Percentiles rank a stretch among this genome's conserved stretches.
phyloP scores from a whole-genome alignment of 92 coral and sea anemone genomes.

The Zoanthus sociatus region DNA sequence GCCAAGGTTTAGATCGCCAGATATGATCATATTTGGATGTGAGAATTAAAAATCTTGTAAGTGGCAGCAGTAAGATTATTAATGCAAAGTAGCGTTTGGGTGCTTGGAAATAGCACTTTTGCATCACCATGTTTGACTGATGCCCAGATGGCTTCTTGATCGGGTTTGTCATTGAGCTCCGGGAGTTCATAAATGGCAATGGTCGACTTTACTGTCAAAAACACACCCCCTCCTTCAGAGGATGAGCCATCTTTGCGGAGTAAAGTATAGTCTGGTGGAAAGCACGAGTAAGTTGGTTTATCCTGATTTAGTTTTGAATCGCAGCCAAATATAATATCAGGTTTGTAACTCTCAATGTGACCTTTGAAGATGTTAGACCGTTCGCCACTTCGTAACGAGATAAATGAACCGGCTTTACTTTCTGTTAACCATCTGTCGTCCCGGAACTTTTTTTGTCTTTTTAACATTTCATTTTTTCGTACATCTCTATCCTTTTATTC shows the following conservation, averaged over 20 bases:
- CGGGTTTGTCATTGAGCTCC: conserved; percentile 27
- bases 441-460: too few species aligned
- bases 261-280: conserved; percentile 22
- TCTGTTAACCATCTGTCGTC: too few species aligned
- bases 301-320: conserved; percentile 40
- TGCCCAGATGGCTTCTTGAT: conserved; percentile 37
- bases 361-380: conserved; percentile 27
- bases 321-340: conserved; percentile 25
- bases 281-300: conserved; percentile 36
- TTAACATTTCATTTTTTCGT: too few species aligned
- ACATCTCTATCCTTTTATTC: too few species aligned
- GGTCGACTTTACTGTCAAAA: conserved; percentile 34
- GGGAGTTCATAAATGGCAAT: conserved; percentile 28
- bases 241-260: conserved; percentile 19
- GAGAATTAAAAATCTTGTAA: conserved; percentile 38
- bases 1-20: conserved; percentile 30
- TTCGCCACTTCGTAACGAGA: conserved; percentile 21
- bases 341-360: conserved; percentile 22
- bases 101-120: conserved; percentile 38
- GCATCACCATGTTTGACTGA: conserved; percentile 28
- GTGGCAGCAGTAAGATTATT: conserved; percentile 30
- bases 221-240: conserved; percentile 49
- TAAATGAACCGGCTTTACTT: too few species aligned
- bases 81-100: conserved; percentile 20
- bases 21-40: not conserved